These are phyloP conservation scores for Melieria crassipennis DNA, from an alignment of 2,888 invertebrate genomes.

Conservation along the genomic window DNA sequence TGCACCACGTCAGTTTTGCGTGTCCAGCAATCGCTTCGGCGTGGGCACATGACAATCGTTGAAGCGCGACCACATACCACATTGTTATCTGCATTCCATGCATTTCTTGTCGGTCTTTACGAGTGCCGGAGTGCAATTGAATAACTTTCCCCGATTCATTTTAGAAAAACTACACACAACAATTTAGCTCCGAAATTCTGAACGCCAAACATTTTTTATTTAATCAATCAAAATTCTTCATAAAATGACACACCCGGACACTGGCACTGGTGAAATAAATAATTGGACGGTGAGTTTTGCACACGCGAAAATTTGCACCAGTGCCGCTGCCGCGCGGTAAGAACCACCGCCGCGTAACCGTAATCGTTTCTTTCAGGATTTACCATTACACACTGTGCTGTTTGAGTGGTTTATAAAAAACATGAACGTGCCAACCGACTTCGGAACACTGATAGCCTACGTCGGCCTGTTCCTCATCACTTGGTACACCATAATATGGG, in stretches of 20 bases:
- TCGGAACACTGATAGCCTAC: conserved; percentile 49
- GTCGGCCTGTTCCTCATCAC: conserved; percentile 49
- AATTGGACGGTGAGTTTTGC: conserved; percentile 43
- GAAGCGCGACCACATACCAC: too few relatives aligned
- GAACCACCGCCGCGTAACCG: neutral
- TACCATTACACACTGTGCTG: conserved; percentile 44
- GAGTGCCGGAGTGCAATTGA: too few relatives aligned
- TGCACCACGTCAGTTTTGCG: too few relatives aligned
- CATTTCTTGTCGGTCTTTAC: too few relatives aligned
- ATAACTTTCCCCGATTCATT: conserved; percentile 1
- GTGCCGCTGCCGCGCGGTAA: too few relatives aligned
- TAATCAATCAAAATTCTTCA: conserved; percentile 40
- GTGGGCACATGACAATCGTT: too few relatives aligned
- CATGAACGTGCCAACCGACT: conserved; percentile 44
- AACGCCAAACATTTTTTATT: conserved; percentile 25
- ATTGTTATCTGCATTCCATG: too few relatives aligned
- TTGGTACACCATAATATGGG: conserved; percentile 51
- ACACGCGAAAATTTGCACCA: neutral
- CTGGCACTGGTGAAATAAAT: conserved; percentile 17
- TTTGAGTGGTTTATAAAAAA: conserved; percentile 52
- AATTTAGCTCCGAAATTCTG: conserved; percentile 30
- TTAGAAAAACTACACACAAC: conserved; percentile 20
- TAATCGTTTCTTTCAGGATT: conserved; percentile 38
- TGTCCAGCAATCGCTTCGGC: too few relatives aligned
- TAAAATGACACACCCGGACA: conserved; percentile 40